Percentiles rank a stretch among this genome's conserved stretches.
Evolutionary conservation across 2,113 vertebrate species (phyloP).

Genomic region (Regulus satrapa): DNA sequence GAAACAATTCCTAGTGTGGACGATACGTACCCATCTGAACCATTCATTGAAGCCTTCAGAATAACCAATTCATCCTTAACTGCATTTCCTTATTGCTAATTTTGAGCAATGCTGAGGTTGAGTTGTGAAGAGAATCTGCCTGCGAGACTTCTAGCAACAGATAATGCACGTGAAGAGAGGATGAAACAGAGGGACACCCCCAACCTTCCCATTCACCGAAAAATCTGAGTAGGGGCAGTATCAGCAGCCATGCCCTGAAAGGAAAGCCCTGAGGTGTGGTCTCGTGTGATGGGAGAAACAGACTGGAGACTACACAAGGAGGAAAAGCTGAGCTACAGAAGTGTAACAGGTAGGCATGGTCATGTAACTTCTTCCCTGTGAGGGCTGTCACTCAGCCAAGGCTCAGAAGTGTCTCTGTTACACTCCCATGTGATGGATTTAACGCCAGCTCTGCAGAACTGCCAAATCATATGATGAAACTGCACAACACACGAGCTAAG

Average conservation of each 20-base stretch:
- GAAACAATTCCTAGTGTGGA: background rate
- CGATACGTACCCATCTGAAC: background rate
- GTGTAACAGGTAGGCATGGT: background rate
- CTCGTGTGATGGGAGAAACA: background rate
- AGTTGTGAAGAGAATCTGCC: background rate
- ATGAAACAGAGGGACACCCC: background rate
- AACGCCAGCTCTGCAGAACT: background rate
- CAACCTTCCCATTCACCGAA: background rate
- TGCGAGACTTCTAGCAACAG: background rate
- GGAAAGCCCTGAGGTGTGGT: background rate
- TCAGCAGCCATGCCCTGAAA: background rate
- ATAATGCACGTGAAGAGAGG: background rate
- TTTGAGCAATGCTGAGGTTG: background rate
- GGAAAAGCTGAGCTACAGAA: background rate
- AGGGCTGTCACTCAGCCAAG: background rate
- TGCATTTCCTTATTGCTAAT: background rate
- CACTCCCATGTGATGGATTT: background rate
- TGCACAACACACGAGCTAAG: background rate
- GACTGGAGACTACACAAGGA: background rate
- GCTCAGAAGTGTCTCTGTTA: background rate
- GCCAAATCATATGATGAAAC: conserved; percentile 29
- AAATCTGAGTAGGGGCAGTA: background rate
- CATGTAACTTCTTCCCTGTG: background rate
- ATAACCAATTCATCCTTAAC: background rate
- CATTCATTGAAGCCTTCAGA: background rate